Percentiles rank a stretch among this genome's conserved stretches.
phyloP scores from a whole-genome alignment of 30 jellyfish, hydroid and myxozoan genomes.

The Turritopsis rubra region DNA sequence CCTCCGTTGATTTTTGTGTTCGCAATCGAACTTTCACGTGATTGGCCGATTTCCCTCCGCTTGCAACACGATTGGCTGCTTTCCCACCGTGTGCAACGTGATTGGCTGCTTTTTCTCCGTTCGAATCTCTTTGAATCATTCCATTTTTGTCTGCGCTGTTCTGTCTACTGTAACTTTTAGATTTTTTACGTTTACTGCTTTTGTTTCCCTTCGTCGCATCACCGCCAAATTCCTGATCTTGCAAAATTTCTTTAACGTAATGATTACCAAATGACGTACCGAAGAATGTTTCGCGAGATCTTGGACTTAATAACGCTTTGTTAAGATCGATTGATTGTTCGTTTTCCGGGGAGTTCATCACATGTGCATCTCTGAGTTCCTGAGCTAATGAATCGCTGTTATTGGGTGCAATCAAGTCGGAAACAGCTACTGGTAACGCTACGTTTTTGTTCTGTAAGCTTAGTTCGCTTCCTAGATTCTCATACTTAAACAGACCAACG shows the following conservation, averaged over 20 bases:
- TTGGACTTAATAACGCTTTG: conserved; percentile 4
- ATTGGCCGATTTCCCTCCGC: not conserved
- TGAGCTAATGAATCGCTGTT: conserved; percentile 17
- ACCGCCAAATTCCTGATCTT: not conserved
- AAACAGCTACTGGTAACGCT: not conserved
- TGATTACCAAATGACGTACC: conserved; percentile 10
- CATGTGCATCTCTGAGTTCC: conserved; percentile 20
- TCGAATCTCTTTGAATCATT: no score
- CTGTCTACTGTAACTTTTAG: not conserved
- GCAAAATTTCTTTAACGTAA: no score
- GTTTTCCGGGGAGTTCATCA: not conserved
- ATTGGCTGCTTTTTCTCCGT: not conserved
- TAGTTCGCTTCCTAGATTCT: conserved; percentile 29
- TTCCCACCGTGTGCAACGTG: not conserved
- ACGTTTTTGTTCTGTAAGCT: conserved; percentile 11
- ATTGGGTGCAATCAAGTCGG: not conserved
- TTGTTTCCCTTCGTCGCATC: not conserved
- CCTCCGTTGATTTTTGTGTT: not conserved
- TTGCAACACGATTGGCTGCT: not conserved
- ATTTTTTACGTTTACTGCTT: not conserved
- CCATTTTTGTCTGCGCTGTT: not conserved
- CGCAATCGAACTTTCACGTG: not conserved
- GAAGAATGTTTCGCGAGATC: not conserved
- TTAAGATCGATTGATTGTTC: not conserved
- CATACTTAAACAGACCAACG: not conserved